Evolutionary conservation across 2,888 invertebrate genomes (phyloP).

Genomic region (Gerris lacustris): DNA sequence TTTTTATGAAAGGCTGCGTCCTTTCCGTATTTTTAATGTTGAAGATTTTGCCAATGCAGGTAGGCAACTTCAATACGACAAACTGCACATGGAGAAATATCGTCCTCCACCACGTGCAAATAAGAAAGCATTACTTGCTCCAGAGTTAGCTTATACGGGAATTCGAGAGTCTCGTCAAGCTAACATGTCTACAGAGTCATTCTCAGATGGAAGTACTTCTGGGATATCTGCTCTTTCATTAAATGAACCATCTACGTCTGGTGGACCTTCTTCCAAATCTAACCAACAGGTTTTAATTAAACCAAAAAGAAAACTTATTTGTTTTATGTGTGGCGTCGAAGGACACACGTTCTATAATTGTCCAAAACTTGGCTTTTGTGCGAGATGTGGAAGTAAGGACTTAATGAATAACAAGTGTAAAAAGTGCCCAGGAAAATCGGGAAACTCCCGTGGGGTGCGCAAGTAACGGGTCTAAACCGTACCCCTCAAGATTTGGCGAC

Average conservation of each 20-base stretch:
- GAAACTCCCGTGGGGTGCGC: not conserved
- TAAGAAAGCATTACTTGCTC: slow-evolving; percentile 18
- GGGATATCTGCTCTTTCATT: not conserved
- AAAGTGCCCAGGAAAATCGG: not conserved
- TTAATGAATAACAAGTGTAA: not conserved
- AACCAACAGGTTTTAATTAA: not conserved
- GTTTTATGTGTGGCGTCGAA: not conserved
- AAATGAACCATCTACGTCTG: not conserved
- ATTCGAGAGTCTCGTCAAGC: not conserved
- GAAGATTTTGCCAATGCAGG: not conserved
- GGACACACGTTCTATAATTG: not conserved
- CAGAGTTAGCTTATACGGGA: slow-evolving; percentile 15
- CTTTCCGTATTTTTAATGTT: not conserved
- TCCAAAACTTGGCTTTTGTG: not conserved
- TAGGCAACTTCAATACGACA: not conserved
- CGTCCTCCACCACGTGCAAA: not conserved
- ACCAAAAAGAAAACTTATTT: not conserved
- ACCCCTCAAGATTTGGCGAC: not conserved
- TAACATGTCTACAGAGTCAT: not conserved
- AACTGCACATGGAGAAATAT: not conserved
- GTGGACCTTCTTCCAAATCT: not conserved
- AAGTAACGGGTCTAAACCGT: not conserved
- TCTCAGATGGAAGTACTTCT: not conserved
- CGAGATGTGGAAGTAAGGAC: not conserved
- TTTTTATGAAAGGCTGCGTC: slow-evolving; percentile 11